Evolutionary conservation across 1,140 invertebrate genomes (phyloP), one percentile per base, ranked within the genome.

Genomic region (Pseudomyrmex sp.): DNA sequence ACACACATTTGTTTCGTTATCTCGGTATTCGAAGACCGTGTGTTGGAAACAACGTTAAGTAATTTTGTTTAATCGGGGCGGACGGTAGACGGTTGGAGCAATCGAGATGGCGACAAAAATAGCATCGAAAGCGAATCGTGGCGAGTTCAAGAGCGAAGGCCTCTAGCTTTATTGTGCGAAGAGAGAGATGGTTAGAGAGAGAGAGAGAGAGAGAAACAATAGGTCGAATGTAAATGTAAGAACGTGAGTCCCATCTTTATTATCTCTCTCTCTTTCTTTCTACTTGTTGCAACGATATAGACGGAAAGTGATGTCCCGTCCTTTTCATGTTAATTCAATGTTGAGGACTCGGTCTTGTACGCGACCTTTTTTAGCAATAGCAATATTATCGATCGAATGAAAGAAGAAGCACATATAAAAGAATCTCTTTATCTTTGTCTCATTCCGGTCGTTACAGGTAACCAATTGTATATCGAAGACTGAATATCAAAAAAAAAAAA

Each of bases 221-320:
- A 92, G 92, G 92, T 92, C 90, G 92, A 93, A 94, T 94, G 92
- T 91, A 93, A 94, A 93, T 94, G 92, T 90, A 76, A 73, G 90
- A 90, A 94, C 92, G 93, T 93, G 93, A 93, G 88, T 90, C 87
- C 87, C 91, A 93, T 93, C 88, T 83, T 89, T 91, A 93, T 93
- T 86, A 77, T 84, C 85, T 75, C 61, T 77, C 61, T 77, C 12
- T 62, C 82, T 84, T 89, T 72, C 35, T 35, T 35, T 35, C 4
- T 13, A 13, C 50, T 52, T 52, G 50, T 52, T 91, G 88, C 89
- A 86, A 73, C 85, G 87, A 89, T 88, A 85, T 65, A 69, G 86
- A 82, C 82, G 86, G 74, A 86, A 89, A 88, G 61, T 77, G 72
- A 82, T 77, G 58, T 50, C 62, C 59, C 46, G 82, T 66, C 77